These are phyloP conservation scores for Phylloscopus trochiloides DNA, from an alignment of 2,113 vertebrate species.

Conservation along the genomic window DNA sequence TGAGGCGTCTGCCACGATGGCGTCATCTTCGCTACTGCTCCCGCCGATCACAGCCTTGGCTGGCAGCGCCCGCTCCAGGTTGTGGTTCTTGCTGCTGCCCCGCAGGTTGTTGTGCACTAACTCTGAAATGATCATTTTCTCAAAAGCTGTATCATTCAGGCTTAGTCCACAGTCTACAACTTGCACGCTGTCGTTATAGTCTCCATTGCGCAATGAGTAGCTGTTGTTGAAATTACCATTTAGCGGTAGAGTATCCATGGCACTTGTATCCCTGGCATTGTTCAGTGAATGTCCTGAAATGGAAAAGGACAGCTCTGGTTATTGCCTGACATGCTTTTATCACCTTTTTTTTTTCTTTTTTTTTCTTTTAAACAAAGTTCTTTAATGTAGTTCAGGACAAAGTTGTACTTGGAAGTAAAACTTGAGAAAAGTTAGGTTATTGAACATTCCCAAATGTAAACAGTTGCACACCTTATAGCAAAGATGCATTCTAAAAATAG, in stretches of 20 bases:
- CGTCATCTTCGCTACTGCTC: conserved; percentile 89
- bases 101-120: conserved; percentile 99
- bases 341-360: not conserved
- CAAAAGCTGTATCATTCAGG: conserved; percentile 96
- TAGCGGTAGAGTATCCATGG: conserved; percentile 99
- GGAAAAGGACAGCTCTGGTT: conserved; percentile 67
- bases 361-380: conserved; percentile 45
- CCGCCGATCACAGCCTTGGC: conserved; percentile 85
- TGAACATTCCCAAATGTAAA: conserved; percentile 72
- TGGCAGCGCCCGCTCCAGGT: conserved; percentile 84
- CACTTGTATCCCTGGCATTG: conserved; percentile 98
- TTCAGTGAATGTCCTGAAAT: conserved; percentile 98
- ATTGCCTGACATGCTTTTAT: not conserved
- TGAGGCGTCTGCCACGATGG: conserved; percentile 89
- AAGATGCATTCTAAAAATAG: conserved; percentile 56
- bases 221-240: conserved; percentile 99
- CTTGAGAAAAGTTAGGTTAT: conserved; percentile 65
- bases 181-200: conserved; percentile 91
- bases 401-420: conserved; percentile 73
- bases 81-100: conserved; percentile 89
- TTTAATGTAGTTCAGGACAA: conserved; percentile 99
- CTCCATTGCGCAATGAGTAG: conserved; percentile 96
- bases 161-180: conserved; percentile 97
- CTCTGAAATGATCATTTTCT: conserved; percentile 99
- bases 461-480: conserved; percentile 66